phyloP scores from a whole-genome alignment of 2,113 vertebrate species.

The Psittacula cyanocephala region DNA sequence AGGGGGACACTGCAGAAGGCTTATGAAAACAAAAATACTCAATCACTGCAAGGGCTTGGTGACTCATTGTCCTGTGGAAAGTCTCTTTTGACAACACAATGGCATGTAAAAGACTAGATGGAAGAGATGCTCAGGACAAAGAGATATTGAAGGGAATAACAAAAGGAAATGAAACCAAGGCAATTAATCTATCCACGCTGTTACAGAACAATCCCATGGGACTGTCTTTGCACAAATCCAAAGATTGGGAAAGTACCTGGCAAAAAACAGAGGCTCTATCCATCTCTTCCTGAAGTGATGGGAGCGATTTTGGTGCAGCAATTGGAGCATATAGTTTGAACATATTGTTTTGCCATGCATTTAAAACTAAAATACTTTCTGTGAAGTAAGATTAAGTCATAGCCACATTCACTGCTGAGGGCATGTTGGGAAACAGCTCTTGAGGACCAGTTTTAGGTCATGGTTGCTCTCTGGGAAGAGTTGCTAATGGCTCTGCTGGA shows the following conservation, averaged over 20 bases:
- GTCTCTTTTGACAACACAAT: background rate
- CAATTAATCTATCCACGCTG: background rate
- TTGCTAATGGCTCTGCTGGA: rapidly evolving
- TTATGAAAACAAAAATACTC: constrained; percentile 1
- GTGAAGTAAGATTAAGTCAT: background rate
- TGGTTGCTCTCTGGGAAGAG: background rate
- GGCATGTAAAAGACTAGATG: background rate
- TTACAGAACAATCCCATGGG: background rate
- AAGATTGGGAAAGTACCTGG: background rate
- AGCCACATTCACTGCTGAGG: background rate
- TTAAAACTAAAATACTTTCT: background rate
- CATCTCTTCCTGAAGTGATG: background rate
- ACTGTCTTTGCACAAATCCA: background rate
- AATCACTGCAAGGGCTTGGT: background rate
- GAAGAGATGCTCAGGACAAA: constrained; percentile 2
- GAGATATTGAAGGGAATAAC: background rate
- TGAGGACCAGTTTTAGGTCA: background rate
- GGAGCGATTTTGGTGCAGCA: rapidly evolving
- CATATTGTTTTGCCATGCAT: background rate
- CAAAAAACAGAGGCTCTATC: background rate
- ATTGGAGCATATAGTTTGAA: background rate
- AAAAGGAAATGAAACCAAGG: background rate
- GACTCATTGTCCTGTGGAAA: background rate
- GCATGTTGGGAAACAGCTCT: background rate
- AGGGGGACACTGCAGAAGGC: background rate